Conservation (phyloP, 2,888 invertebrate genomes). For the Epinotia brunnichana region DNA sequence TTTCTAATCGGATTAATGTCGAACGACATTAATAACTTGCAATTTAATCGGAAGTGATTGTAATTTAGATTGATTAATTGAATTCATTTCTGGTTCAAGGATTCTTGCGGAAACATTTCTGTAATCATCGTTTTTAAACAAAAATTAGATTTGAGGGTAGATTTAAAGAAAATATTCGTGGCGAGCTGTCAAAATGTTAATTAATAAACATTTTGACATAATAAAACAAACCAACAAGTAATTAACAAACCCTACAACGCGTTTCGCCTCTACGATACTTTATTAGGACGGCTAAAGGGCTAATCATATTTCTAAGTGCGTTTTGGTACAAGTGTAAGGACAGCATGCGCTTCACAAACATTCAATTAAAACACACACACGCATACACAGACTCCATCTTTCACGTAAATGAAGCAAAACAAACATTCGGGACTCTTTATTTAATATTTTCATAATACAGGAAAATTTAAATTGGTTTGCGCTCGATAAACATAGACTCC, state of each 20-base stretch:
- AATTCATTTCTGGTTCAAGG: constrained; percentile 19
- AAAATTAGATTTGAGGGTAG: neutral
- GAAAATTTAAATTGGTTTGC: neutral
- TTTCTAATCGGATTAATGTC: constrained; percentile 40
- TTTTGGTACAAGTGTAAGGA: too few relatives aligned
- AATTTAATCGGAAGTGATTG: constrained; percentile 38
- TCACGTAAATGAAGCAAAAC: neutral
- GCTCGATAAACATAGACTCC: neutral
- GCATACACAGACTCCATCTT: too few relatives aligned
- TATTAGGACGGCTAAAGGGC: too few relatives aligned
- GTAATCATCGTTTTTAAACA: neutral
- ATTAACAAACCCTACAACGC: too few relatives aligned
- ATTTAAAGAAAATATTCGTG: too few relatives aligned
- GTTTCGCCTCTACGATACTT: too few relatives aligned
- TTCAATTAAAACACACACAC: too few relatives aligned
- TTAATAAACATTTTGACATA: too few relatives aligned
- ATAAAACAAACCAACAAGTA: too few relatives aligned
- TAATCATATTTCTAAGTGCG: too few relatives aligned
- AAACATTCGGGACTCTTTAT: neutral
- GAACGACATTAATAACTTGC: constrained; percentile 40
- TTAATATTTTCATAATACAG: neutral
- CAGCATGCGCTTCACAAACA: too few relatives aligned
- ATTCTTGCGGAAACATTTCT: neutral
- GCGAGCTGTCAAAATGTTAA: too few relatives aligned
- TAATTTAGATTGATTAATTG: constrained; percentile 34